Base-by-base conservation (phyloP, 2,888 invertebrate genomes). In the Diadegma fenestrale region DNA sequence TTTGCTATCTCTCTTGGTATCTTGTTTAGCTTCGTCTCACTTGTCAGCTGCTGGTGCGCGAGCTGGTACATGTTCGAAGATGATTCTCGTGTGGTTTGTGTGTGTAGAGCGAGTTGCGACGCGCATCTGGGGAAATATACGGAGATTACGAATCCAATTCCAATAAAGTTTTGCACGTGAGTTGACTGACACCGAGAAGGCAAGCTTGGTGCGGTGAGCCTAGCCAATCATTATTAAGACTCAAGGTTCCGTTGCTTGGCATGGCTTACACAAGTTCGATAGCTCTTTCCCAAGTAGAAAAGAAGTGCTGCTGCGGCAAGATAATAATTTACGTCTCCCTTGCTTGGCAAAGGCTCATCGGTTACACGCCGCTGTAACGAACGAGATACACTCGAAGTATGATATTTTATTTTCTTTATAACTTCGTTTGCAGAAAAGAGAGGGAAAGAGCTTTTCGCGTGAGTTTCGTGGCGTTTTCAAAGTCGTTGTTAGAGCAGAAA, bases 101-200 rank as follows among this genome's bases (percentile, higher is more conserved):
- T 30, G 41, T 77, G 43, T 30, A 19, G 26, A 41, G 64, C 48
- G 63, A 72, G 58, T 77, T 86, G 82, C 88, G 88, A 87, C 88
- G 89, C 89, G 89, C 90, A 91, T 91, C 91, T 91, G 89, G 90
- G 91, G 91, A 92, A 90, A 91, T 92, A 90, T 91, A 90, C 91
- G 89, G 91, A 92, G 92, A 92, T 92, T 92, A 92, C 92, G 91
- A 91, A 91, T 91, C 91, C 92, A 92, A 92, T 93, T 93, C 93
- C 93, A 92, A 92, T 92, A 92, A 92, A 92, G 91, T 92, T 92
- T 90, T 88, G 90, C 89, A 92, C 92, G 92, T 92, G 92, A 92
- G 91, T 82, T 88, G 92, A 92, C 91, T 92, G 90, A 90, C 90
- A 89, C 89, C 89, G 86, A 89, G 76, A 88, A 58, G 58, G 89